These are phyloP conservation scores for Andricus grossulariae DNA, from an alignment of 1,140 invertebrate species.

Conservation along the genomic window DNA sequence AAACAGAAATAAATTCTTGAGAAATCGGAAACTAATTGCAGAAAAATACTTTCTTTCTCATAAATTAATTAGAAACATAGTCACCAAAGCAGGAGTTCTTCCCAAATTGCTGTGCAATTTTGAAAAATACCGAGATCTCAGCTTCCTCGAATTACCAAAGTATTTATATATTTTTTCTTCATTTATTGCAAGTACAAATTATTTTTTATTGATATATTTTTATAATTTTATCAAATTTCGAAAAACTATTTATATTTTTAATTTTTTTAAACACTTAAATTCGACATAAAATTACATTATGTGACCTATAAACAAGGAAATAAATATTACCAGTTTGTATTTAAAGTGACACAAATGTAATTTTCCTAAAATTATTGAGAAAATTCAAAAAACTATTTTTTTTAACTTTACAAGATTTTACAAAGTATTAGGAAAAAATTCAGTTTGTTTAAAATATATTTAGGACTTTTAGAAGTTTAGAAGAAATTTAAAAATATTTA, in stretches of 20 bases:
- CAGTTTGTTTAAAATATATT: no score
- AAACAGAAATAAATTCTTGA: constrained; percentile 78
- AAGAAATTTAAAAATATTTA: no score
- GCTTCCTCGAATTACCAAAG: constrained; percentile 58
- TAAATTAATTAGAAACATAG: constrained; percentile 78
- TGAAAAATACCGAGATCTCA: constrained; percentile 69
- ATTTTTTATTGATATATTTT: constrained; percentile 13
- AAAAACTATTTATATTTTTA: constrained; percentile 24
- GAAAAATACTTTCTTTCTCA: constrained; percentile 79
- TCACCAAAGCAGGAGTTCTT: constrained; percentile 75
- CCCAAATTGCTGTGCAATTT: constrained; percentile 78
- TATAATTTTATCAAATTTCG: no score
- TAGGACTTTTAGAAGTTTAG: no score
- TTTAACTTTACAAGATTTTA: no score
- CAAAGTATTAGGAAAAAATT: no score
- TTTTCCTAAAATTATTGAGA: no score
- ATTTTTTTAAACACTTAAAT: not conserved
- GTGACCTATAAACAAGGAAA: no score
- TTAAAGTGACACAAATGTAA: no score
- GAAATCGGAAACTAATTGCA: constrained; percentile 76
- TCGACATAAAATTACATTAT: no score
- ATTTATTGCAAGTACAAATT: constrained; percentile 8
- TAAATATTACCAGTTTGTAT: no score
- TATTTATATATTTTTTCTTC: constrained; percentile 43
- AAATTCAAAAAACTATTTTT: no score